These are phyloP conservation scores for Danio jaintianensis DNA, from an alignment of 2,797 vertebrate species.

Conservation along the genomic window DNA sequence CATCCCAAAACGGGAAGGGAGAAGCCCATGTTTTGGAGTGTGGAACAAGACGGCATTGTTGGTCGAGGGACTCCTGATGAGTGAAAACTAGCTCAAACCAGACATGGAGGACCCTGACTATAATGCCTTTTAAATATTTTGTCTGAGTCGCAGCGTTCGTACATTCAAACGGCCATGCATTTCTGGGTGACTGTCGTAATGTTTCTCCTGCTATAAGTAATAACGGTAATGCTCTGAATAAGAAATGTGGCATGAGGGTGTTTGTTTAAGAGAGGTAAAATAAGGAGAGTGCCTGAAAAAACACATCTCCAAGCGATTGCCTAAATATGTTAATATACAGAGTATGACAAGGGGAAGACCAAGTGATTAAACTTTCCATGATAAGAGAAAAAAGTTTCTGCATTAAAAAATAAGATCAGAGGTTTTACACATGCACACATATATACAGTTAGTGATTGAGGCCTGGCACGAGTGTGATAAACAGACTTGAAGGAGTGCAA, in stretches of 20 bases:
- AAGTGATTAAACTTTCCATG: neutral
- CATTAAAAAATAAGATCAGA: neutral
- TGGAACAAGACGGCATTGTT: conserved; percentile 63
- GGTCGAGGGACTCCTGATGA: conserved; percentile 29
- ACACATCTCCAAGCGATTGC: conserved; percentile 54
- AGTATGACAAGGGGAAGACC: neutral
- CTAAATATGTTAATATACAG: conserved; percentile 47
- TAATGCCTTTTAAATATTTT: conserved; percentile 63
- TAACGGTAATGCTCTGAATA: conserved; percentile 64
- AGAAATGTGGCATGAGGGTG: conserved; percentile 62
- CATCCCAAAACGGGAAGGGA: conserved; percentile 52
- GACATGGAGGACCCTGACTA: conserved; percentile 60
- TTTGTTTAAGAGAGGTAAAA: conserved; percentile 57
- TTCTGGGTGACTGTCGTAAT: conserved; percentile 62
- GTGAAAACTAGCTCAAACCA: conserved; percentile 57
- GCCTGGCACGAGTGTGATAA: conserved; percentile 8
- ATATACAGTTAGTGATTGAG: neutral
- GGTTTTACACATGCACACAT: neutral
- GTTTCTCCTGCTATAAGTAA: conserved; percentile 53
- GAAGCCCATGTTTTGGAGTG: conserved; percentile 54
- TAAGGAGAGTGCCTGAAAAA: conserved; percentile 52
- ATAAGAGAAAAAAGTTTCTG: neutral
- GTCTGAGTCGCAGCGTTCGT: conserved; percentile 49
- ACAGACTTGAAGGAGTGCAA: conserved; percentile 63
- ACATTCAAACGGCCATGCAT: conserved; percentile 47